Conservation (phyloP, 2,113 vertebrate species). For the Gymnocephalus cernua region DNA sequence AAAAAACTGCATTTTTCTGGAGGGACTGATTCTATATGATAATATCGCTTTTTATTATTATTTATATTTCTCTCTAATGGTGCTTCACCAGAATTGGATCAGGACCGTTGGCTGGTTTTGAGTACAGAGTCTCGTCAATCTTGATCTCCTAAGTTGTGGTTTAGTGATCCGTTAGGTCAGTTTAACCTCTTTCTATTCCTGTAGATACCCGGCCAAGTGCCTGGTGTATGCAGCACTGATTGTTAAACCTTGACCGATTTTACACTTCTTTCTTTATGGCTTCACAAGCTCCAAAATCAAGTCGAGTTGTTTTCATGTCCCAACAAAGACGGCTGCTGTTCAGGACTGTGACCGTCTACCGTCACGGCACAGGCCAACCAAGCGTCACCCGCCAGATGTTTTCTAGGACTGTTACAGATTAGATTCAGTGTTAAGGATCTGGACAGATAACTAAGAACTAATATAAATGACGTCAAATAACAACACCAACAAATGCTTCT, state of each 20-base stretch:
- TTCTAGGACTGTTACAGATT: background rate
- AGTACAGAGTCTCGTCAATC: too few species aligned
- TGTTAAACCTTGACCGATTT: slow-evolving; percentile 10
- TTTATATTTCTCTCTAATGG: too few species aligned
- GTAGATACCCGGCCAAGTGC: background rate
- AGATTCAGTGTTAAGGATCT: background rate
- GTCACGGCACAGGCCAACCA: background rate
- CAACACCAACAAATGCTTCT: background rate
- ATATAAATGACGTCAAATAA: background rate
- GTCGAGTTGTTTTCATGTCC: slow-evolving; percentile 21
- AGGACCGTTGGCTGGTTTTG: background rate
- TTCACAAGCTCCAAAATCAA: background rate
- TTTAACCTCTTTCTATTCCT: background rate
- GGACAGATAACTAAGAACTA: background rate
- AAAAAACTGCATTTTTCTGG: too few species aligned
- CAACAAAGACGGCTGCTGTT: slow-evolving; percentile 25
- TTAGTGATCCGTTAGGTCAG: background rate
- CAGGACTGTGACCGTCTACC: background rate
- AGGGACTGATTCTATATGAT: too few species aligned
- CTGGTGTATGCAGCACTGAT: background rate
- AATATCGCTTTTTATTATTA: too few species aligned
- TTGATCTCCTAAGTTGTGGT: background rate
- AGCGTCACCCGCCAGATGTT: background rate
- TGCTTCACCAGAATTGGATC: too few species aligned
- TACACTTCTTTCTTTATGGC: background rate